Evolutionary conservation across 2,797 vertebrate species (phyloP).

Genomic region (Rhinogobio ventralis): DNA sequence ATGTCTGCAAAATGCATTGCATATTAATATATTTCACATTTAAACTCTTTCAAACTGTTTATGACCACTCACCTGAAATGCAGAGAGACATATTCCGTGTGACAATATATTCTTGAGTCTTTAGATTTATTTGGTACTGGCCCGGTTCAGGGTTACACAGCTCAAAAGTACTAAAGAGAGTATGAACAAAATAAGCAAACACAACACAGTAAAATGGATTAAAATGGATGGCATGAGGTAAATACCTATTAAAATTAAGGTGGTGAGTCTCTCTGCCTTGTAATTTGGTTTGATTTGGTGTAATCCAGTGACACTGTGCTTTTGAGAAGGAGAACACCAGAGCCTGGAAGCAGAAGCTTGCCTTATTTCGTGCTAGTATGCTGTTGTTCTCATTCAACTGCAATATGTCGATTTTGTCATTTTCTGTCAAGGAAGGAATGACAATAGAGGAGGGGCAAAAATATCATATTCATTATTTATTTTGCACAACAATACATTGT

Average conservation of each 20-base stretch:
- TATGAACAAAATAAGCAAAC: constrained; percentile 35
- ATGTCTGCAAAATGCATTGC: constrained; percentile 59
- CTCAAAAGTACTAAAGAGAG: constrained; percentile 70
- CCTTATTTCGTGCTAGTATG: constrained; percentile 70
- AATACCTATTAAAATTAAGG: constrained; percentile 75
- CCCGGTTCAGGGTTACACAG: constrained; percentile 82
- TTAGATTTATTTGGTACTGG: constrained; percentile 83
- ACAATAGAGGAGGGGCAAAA: background rate
- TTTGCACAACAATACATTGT: background rate
- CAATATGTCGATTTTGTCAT: constrained; percentile 81
- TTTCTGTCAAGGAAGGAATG: constrained; percentile 73
- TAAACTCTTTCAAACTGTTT: background rate
- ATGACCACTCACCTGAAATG: constrained; percentile 82
- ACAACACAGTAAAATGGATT: background rate
- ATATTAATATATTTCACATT: background rate
- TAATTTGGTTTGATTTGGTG: constrained; percentile 72
- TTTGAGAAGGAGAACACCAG: constrained; percentile 83
- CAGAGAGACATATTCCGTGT: constrained; percentile 82
- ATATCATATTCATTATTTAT: background rate
- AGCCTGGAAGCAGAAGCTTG: constrained; percentile 80
- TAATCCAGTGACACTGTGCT: constrained; percentile 85
- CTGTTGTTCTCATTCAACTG: constrained; percentile 68
- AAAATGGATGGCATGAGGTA: background rate
- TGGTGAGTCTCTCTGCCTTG: constrained; percentile 70
- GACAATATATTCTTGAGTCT: constrained; percentile 73